Evolutionary conservation across 2,113 vertebrate species (phyloP).

Genomic region (Stercorarius parasiticus): DNA sequence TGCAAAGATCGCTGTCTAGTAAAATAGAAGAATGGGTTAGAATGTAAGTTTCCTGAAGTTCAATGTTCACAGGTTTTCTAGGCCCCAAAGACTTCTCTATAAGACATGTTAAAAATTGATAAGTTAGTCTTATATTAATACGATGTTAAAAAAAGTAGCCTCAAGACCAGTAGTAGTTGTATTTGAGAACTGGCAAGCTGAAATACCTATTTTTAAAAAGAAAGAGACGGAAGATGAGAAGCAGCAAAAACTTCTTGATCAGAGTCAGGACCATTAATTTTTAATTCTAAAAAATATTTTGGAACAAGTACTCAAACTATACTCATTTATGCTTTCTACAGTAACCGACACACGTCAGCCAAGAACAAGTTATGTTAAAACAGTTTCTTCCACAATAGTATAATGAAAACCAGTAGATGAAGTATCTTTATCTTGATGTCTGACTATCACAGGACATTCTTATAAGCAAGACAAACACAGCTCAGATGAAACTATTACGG

Average conservation of each 20-base stretch:
- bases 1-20: not conserved
- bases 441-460: not conserved
- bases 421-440: not conserved
- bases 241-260: not conserved
- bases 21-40: not conserved
- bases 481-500: not conserved
- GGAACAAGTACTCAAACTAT: not conserved
- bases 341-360: not conserved
- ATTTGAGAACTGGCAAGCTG: not conserved
- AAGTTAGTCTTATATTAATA: not conserved
- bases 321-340: not conserved
- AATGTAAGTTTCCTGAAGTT: not conserved
- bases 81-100: not conserved
- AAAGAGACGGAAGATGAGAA: not conserved
- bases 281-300: not conserved
- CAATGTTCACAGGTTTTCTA: not conserved
- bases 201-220: not conserved
- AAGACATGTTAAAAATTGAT: not conserved
- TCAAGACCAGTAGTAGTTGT: not conserved
- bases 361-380: not conserved
- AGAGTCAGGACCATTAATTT: not conserved
- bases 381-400: not conserved
- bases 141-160: not conserved
- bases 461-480: not conserved
- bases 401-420: not conserved